Conservation (phyloP, 2,797 vertebrate species). For the Neosilurus mollespiculum region DNA sequence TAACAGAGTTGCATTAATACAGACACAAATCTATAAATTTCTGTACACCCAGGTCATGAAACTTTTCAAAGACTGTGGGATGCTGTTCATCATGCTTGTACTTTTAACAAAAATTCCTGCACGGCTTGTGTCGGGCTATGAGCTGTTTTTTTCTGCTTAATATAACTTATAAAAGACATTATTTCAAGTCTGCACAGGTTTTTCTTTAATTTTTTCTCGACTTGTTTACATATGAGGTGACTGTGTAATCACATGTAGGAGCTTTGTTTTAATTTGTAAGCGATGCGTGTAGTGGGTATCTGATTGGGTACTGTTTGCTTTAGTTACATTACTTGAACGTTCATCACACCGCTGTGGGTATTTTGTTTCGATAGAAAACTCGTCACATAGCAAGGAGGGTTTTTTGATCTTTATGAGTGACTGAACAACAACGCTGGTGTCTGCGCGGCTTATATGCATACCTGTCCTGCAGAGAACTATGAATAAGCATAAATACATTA, state of each 20-base stretch:
- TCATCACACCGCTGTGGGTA: background rate
- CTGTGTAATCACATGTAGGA: background rate
- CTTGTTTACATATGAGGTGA: background rate
- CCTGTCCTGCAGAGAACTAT: background rate
- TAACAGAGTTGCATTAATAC: background rate
- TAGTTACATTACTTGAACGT: background rate
- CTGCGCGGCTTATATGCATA: background rate
- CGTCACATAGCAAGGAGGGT: background rate
- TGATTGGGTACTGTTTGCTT: background rate
- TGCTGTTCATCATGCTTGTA: background rate
- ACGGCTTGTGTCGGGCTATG: background rate
- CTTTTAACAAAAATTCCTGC: background rate
- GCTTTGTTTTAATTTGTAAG: background rate
- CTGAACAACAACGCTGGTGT: background rate
- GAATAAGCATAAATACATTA: background rate
- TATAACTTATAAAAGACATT: background rate
- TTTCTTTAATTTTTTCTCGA: background rate
- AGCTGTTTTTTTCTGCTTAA: background rate
- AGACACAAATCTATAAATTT: background rate
- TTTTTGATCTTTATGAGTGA: background rate
- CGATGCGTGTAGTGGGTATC: background rate
- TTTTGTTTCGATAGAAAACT: background rate
- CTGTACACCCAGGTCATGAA: background rate
- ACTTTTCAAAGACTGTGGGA: background rate
- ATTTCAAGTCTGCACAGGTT: background rate